Conservation (phyloP, 2,888 invertebrate species). For the Lamproptera curius region DNA sequence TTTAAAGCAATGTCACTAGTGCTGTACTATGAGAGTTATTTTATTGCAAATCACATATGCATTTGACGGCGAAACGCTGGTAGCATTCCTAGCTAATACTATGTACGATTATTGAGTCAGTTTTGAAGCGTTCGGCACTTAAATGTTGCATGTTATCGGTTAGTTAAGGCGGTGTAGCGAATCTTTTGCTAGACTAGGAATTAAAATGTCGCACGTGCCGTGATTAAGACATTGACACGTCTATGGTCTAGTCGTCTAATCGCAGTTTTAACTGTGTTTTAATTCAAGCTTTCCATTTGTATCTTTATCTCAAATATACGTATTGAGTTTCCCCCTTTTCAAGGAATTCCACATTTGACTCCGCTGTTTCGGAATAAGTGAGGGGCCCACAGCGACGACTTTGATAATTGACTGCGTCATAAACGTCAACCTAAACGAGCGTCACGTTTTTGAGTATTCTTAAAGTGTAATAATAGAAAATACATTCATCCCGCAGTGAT, state of each 20-base stretch:
- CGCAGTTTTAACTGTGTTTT: conserved; percentile 2
- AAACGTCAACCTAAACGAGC: too few relatives aligned
- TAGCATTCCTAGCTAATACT: conserved; percentile 6
- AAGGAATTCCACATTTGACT: too few relatives aligned
- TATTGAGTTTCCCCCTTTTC: too few relatives aligned
- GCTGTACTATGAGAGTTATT: not conserved
- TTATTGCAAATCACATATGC: conserved; percentile 9
- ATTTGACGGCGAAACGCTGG: conserved; percentile 8
- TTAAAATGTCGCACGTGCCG: conserved; percentile 1
- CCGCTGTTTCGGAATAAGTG: too few relatives aligned
- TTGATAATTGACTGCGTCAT: not conserved
- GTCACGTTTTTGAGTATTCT: too few relatives aligned
- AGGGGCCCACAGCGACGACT: too few relatives aligned
- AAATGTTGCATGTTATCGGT: conserved; percentile 24
- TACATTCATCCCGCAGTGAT: not conserved
- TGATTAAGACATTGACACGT: conserved; percentile 1
- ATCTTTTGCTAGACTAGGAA: not conserved
- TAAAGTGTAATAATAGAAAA: not conserved
- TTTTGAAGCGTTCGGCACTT: conserved; percentile 27
- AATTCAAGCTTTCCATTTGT: not conserved
- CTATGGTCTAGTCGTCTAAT: conserved; percentile 3
- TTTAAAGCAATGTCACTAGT: not conserved
- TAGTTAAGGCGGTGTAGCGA: not conserved
- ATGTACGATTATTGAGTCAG: conserved; percentile 29
- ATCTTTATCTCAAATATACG: too few relatives aligned